phyloP scores from a whole-genome alignment of 2,113 vertebrate species.

The Gymnogyps californianus region DNA sequence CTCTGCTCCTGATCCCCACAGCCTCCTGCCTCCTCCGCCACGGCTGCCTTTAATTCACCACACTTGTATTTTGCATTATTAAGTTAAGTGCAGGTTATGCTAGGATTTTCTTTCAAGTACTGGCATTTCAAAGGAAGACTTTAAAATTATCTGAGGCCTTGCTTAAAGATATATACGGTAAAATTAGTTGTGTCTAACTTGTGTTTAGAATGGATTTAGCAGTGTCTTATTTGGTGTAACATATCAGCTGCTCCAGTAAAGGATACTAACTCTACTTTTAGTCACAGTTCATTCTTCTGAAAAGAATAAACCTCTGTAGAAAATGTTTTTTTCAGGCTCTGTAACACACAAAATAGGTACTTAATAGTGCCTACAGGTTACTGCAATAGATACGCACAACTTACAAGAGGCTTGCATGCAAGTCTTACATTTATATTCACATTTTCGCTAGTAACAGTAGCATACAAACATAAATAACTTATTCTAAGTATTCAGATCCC shows the following conservation, averaged over 20 bases:
- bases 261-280: background rate
- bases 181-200: background rate
- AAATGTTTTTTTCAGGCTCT: background rate
- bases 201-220: background rate
- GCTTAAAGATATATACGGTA: background rate
- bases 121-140: background rate
- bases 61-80: background rate
- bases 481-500: background rate
- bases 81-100: background rate
- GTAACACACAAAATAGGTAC: background rate
- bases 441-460: background rate
- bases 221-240: background rate
- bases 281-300: background rate
- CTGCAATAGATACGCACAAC: background rate
- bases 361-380: background rate
- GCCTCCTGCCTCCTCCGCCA: background rate
- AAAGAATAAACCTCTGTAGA: background rate
- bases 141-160: background rate
- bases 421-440: background rate
- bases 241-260: background rate
- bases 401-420: background rate
- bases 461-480: background rate
- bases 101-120: background rate
- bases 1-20: background rate
- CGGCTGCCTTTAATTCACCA: background rate